Percentiles rank a stretch among this genome's conserved stretches.
These are phyloP conservation scores for Delichon dasypus DNA, from an alignment of 2,797 vertebrate species.

Conservation along the genomic window DNA sequence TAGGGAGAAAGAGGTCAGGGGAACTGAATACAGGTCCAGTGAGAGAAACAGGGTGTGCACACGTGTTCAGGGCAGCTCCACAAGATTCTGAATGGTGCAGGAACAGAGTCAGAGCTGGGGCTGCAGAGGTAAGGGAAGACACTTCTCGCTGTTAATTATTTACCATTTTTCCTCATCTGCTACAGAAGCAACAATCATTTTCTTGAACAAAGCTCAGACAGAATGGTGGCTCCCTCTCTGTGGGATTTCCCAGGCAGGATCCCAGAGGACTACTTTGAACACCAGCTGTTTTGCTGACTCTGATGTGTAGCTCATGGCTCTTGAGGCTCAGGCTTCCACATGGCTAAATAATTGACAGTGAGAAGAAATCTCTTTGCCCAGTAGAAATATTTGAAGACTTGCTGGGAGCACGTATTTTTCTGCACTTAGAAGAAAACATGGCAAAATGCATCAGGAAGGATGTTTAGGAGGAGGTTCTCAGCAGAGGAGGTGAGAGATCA, in stretches of 20 bases:
- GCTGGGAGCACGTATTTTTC: not conserved
- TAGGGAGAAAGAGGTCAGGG: not conserved
- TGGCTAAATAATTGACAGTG: not conserved
- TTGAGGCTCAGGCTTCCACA: not conserved
- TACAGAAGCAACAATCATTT: not conserved
- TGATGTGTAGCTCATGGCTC: not conserved
- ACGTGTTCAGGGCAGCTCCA: not conserved
- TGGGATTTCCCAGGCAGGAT: not conserved
- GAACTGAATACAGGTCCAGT: accelerated
- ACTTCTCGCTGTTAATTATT: not conserved
- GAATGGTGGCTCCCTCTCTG: accelerated
- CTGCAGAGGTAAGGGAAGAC: not conserved
- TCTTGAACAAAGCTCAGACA: not conserved
- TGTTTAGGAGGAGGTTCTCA: not conserved
- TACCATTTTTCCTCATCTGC: not conserved
- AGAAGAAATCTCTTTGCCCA: not conserved
- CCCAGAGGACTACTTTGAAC: not conserved
- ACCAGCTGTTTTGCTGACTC: not conserved
- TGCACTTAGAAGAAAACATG: not conserved
- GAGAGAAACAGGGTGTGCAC: not conserved
- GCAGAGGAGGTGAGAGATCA: not conserved
- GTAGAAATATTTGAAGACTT: not conserved
- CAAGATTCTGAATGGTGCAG: accelerated
- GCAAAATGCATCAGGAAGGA: not conserved
- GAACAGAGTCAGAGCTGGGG: not conserved